These are phyloP conservation scores for Orycteropus afer DNA, from an alignment of 2,113 vertebrate genomes.

Conservation along the genomic window DNA sequence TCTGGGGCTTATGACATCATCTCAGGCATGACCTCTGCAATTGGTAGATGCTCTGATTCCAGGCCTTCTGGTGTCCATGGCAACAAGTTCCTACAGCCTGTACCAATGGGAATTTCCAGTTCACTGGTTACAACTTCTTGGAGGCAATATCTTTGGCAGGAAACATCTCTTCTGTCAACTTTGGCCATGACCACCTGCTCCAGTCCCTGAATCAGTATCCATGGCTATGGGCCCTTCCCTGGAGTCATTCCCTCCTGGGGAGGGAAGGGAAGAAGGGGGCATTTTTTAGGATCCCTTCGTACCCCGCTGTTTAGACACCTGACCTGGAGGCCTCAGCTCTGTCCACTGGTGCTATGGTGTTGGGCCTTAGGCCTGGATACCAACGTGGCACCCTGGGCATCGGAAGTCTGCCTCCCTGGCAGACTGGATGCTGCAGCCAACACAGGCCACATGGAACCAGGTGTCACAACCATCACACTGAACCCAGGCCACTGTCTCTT, in stretches of 20 bases:
- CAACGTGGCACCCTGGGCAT: conserved; percentile 84
- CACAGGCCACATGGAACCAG: conserved; percentile 92
- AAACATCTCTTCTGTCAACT: background rate
- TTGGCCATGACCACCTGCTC: background rate
- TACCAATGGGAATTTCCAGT: background rate
- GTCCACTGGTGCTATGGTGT: background rate
- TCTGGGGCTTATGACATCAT: background rate
- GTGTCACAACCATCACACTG: conserved; percentile 92
- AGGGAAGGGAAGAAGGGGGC: conserved; percentile 17
- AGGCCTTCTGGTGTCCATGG: background rate
- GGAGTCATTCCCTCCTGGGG: conserved; percentile 25
- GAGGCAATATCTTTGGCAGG: conserved; percentile 32
- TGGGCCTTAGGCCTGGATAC: background rate
- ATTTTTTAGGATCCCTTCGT: background rate
- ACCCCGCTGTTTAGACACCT: background rate
- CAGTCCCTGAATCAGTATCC: background rate
- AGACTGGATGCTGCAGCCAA: conserved; percentile 86
- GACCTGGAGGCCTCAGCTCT: background rate
- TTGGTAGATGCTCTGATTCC: background rate
- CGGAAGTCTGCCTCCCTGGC: conserved; percentile 89
- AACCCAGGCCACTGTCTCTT: conserved; percentile 93
- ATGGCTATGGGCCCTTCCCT: background rate
- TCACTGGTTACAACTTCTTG: conserved; percentile 50
- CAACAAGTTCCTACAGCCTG: background rate
- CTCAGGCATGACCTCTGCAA: background rate